These are phyloP conservation scores for Cephus runcator DNA, from an alignment of 2,888 invertebrate genomes.

Conservation along the genomic window DNA sequence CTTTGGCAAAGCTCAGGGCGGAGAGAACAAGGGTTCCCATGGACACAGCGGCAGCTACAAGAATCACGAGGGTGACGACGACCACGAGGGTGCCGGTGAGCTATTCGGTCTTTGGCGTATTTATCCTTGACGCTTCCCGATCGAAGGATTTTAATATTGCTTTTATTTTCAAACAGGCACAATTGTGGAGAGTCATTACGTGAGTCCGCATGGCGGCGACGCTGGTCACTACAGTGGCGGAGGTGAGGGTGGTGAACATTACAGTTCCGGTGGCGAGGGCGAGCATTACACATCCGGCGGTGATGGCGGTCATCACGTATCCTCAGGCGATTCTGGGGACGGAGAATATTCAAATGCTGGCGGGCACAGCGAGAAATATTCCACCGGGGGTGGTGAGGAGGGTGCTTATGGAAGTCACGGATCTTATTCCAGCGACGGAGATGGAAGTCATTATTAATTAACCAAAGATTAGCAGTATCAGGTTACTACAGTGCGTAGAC, in stretches of 20 bases:
- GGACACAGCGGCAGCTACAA: constrained; percentile 49
- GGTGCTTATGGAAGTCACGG: constrained; percentile 42
- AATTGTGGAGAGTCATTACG: constrained; percentile 46
- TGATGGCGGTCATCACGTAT: constrained; percentile 37
- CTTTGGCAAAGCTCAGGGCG: constrained; percentile 68
- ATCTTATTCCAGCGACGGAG: constrained; percentile 44
- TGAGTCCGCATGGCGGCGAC: constrained; percentile 25
- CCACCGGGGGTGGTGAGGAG: constrained; percentile 39
- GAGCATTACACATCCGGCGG: constrained; percentile 32
- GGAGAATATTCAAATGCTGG: constrained; percentile 45
- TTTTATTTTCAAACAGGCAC: constrained; percentile 39
- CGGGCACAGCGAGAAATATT: constrained; percentile 44
- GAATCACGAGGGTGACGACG: constrained; percentile 63
- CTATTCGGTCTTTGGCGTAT: background rate
- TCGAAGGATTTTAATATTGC: background rate
- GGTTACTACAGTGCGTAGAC: background rate
- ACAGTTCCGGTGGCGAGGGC: constrained; percentile 31
- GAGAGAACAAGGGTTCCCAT: constrained; percentile 45
- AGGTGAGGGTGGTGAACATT: constrained; percentile 26
- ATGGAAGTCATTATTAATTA: constrained; percentile 28
- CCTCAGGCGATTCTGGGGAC: constrained; percentile 34
- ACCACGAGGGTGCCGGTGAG: constrained; percentile 65
- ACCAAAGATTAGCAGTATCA: background rate
- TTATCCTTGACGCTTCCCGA: background rate
- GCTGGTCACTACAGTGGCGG: constrained; percentile 37